Evolutionary conservation across 2,888 invertebrate genomes (phyloP).

Genomic region (Trachelus iudaicus): DNA sequence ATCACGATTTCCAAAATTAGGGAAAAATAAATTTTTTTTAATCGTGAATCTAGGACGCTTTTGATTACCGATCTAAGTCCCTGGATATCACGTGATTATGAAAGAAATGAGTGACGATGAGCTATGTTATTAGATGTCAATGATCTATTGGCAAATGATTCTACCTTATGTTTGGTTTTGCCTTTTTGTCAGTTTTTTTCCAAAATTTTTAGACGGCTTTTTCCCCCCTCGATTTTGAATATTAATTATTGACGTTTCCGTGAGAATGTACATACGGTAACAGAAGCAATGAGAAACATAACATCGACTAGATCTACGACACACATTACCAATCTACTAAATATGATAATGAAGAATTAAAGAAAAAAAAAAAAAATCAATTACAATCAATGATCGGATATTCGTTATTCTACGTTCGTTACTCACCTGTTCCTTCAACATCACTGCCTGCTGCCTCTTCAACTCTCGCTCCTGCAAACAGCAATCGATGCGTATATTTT

Average conservation of each 20-base stretch:
- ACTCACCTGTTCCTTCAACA: slow-evolving; percentile 91
- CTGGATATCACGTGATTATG: not conserved
- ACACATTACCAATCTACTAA: slow-evolving; percentile 38
- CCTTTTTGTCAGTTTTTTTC: not conserved
- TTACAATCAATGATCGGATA: slow-evolving; percentile 8
- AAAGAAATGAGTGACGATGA: not conserved
- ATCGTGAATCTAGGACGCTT: not conserved
- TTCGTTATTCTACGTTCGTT: slow-evolving; percentile 13
- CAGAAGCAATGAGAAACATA: slow-evolving; percentile 42
- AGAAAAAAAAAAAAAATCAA: slow-evolving; percentile 10
- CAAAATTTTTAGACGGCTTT: no score
- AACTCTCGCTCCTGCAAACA: slow-evolving; percentile 88
- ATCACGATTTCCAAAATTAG: not conserved
- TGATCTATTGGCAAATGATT: not conserved
- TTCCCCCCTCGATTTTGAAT: not conserved
- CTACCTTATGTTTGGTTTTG: slow-evolving; percentile 7
- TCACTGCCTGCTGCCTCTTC: slow-evolving; percentile 88
- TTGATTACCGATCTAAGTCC: not conserved
- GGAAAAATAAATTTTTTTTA: not conserved
- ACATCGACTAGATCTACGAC: slow-evolving; percentile 44
- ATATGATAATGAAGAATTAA: slow-evolving; percentile 15
- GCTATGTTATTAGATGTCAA: not conserved
- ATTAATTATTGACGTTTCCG: not conserved
- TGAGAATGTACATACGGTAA: slow-evolving; percentile 17
- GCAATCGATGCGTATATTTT: slow-evolving; percentile 1